Evolutionary conservation across 2,797 vertebrate species (phyloP).

Genomic region (Chloroceryle inda): DNA sequence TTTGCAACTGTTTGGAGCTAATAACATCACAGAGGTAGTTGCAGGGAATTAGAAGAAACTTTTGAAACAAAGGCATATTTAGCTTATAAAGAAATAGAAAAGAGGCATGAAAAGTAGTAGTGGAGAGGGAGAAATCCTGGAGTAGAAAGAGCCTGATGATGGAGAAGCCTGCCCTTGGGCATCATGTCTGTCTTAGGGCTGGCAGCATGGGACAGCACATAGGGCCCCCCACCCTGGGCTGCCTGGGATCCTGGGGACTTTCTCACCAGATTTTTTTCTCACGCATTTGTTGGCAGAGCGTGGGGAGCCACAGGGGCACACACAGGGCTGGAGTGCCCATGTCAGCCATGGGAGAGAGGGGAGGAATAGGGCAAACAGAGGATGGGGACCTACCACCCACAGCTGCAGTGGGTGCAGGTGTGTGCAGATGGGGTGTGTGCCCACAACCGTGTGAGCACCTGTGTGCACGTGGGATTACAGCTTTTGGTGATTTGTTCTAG

Average conservation of each 20-base stretch:
- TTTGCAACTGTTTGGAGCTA: background rate
- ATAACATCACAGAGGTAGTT: background rate
- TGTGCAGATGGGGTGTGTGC: rapidly evolving
- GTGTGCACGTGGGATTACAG: background rate
- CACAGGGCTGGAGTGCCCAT: rapidly evolving
- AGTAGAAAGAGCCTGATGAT: background rate
- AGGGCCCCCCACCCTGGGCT: rapidly evolving
- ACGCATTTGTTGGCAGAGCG: background rate
- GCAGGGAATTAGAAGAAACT: background rate
- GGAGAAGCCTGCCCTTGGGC: rapidly evolving
- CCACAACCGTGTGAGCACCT: rapidly evolving
- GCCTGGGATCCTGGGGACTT: rapidly evolving
- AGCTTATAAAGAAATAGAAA: background rate
- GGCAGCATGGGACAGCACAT: background rate
- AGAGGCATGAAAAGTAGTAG: background rate
- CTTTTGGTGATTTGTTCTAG: background rate
- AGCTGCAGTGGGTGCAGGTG: background rate
- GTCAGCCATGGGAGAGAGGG: background rate
- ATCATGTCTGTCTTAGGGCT: rapidly evolving
- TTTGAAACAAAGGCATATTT: background rate
- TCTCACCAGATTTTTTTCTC: background rate
- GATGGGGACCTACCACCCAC: too few relatives aligned
- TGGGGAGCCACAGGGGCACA: background rate
- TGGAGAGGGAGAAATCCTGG: background rate
- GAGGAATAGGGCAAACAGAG: background rate